These are phyloP conservation scores for Patiria miniata DNA, from an alignment of 35 echinoderm and acorn worm species.

Conservation along the genomic window DNA sequence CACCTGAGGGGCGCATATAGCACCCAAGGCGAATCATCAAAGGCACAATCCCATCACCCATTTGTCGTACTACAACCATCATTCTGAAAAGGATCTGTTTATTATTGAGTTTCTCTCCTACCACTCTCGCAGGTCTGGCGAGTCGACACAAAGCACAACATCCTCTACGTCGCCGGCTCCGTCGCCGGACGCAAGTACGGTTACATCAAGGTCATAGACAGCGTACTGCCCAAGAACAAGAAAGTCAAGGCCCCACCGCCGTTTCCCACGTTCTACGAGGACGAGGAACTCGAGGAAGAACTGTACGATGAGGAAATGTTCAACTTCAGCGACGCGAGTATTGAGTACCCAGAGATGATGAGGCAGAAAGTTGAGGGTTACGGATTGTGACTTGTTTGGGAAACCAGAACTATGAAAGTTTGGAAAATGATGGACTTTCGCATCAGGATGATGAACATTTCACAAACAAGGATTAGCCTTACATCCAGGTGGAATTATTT, in stretches of 20 bases:
- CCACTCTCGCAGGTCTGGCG: slow-evolving; percentile 69
- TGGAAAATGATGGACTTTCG: too few species aligned
- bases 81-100: too few species aligned
- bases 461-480: too few species aligned
- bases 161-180: slow-evolving; percentile 76
- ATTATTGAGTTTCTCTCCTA: too few species aligned
- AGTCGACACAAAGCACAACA: slow-evolving; percentile 91
- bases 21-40: too few species aligned
- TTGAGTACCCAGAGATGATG: slow-evolving; percentile 72
- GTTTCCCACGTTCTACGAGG: slow-evolving; percentile 81
- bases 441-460: too few species aligned
- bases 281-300: slow-evolving; percentile 61
- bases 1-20: too few species aligned
- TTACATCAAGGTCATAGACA: slow-evolving; percentile 84
- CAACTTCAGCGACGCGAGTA: slow-evolving; percentile 53
- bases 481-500: too few species aligned
- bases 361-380: slow-evolving; percentile 11
- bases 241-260: slow-evolving; percentile 38
- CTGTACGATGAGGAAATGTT: slow-evolving; percentile 58
- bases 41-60: too few species aligned
- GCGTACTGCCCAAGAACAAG: slow-evolving; percentile 3
- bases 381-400: too few species aligned
- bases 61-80: too few species aligned
- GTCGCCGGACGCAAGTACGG: slow-evolving; percentile 53
- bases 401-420: too few species aligned